Base-by-base conservation (phyloP, 2,888 invertebrate species). In the Platycheirus rosarum region DNA sequence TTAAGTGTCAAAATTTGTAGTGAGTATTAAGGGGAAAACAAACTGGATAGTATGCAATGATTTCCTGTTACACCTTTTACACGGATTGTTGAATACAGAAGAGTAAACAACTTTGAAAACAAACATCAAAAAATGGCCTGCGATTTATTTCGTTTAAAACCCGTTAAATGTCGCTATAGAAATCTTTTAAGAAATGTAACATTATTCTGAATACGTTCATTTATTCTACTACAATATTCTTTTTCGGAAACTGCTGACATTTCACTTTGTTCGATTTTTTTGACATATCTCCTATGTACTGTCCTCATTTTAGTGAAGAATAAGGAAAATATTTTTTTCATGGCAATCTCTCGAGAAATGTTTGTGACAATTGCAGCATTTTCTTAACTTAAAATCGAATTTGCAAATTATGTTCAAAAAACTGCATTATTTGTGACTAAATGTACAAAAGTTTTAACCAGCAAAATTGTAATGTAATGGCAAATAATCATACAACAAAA, bases 381-480 rank as follows among this genome's bases (percentile, higher is more conserved):
- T 51, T 48, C 53, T 57, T 63, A 23, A 11, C 48, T 44, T 74
- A n/a, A 18, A 13, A 13, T 23, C 44, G 11, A 20, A 51, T 46
- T 63, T 26, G 6, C 8, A 11, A 48, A 51, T 65, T 46, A 70
- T 70, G 80, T 57, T 23, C n/a, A 44, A 16, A 13, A 63, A 62
- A 42, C 7, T 35, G 5, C 11, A 37, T 7, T 46, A 18, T 11
- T 14, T 70, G 46, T 29, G 49, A 63, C 18, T 37, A 1, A 35
- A 46, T 53, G 48, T 35, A 7, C 37, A 23, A n/a, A 9, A 9
- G n/a, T 13, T 60, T 20, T n/a, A 35, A 29, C 13, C 26, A 46
- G n/a, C 13, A n/a, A 16, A 20, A 32, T 37, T 53, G 80, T 76
- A 48, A 70, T 84, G 77, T 77, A 68, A 84, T 84, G 84, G 84